Base-by-base conservation (phyloP, 2,113 vertebrate genomes). In the Rhadina sibilatrix region DNA sequence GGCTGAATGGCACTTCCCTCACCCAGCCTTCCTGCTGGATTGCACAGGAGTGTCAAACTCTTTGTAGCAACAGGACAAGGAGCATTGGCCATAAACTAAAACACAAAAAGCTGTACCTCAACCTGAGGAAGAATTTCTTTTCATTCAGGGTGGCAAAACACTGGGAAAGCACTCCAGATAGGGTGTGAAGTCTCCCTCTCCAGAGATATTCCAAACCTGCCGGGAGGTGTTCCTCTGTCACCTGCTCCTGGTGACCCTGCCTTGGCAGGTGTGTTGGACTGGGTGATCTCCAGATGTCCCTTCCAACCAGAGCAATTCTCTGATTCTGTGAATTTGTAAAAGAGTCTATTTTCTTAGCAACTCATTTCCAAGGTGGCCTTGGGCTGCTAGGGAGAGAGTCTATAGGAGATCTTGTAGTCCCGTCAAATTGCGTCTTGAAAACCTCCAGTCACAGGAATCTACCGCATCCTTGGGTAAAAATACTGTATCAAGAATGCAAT, bases 271-370 rank as follows among this genome's bases (percentile, higher is more conserved):
- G 2, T 7, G n/a, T n/a, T 46, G 40, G 24, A 16, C 40, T 40
- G 40, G 40, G 13, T 18, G 11, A 40, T 71, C 2, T 31, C 30
- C 11, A 20, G n/a, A 25, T 2, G 3, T 31, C 9, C 30, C 57
- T 49, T 56, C 24, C 6, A 79, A 35, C 7, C 0, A 0, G 7
- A 63, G 49, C 30, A 22, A 18, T 31, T 56, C 20, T 53, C 12
- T 11, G 9, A 52, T 44, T 60, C 63, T 11, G 2, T n/a, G 40
- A 14, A 30, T 40, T 37, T 44, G 15, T 31, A 31, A 16, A 40
- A 63, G 17, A 5, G 5, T 28, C 37, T 18, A 1, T 15, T 49
- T 68, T 22, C 25, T 30, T 18, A 63, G 54, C 19, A n/a, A 25
- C 33, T 56, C 3, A 4, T 47, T 33, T 44, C 40, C 40, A 31